Base-by-base conservation (phyloP, 2,797 vertebrate species). In the Manis crassicaudata region DNA sequence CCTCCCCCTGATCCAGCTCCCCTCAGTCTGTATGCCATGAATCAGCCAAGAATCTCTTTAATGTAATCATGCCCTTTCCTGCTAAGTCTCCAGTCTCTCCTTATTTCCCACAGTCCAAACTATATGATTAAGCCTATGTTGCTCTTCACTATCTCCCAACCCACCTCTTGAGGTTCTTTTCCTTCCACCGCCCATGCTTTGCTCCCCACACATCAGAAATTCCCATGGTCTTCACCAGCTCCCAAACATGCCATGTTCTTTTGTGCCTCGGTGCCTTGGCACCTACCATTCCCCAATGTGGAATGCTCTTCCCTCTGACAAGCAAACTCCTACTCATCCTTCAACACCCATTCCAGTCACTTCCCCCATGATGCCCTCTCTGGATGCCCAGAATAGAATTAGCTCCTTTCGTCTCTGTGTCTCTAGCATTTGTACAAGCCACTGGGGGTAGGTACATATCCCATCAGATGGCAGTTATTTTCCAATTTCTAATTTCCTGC, bases 301-400 rank as follows among this genome's bases (percentile, higher is more conserved):
- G 14, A 65, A 73, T 52, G 25, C 52, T 14, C 56, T 80, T 68
- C 20, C 88, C 13, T 90, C 80, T 75, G 68, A 54, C 18, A 77
- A 52, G 12, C 2, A 0, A 92, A 92, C 88, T 87, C 85, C n/a
- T 84, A 75, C 14, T 75, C 70, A 87, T 68, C 54, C 84, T 32
- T 60, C 62, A 73, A 76, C 12, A 76, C 54, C 68, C 79, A 70
- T 40, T 81, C n/a, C 63, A 70, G 13, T 43, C 27, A 75, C 37
- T 32, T 52, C 43, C 27, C 83, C 56, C 40, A 37, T 8, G 16
- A 79, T 13, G 62, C 11, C 21, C 27, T 70, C 73, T 17, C 32
- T 56, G 72, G 50, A 13, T 63, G 4, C 43, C 43, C 63, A 21
- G 2, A 6, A 20, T 9, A 62, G 60, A 76, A 63, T 40, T 29